Evolutionary conservation across 2,113 vertebrate species (phyloP).

Genomic region (Todiramphus saurophagus): DNA sequence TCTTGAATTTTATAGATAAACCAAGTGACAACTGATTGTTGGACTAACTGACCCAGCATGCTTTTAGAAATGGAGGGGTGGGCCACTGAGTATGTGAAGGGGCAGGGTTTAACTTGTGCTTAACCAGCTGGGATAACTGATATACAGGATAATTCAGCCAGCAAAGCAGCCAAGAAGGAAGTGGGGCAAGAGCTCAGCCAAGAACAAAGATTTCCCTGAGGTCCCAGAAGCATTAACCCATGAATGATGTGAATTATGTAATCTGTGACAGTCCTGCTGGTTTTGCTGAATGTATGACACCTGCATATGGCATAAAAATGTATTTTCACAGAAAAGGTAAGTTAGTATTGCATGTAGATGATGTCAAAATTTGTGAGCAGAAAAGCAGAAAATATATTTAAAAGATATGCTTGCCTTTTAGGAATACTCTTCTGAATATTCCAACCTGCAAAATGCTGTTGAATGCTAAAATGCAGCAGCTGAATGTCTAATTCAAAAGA

Average conservation of each 20-base stretch:
- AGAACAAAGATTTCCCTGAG: background rate
- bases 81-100: background rate
- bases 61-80: background rate
- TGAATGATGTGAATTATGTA: background rate
- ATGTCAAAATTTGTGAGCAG: background rate
- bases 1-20: background rate
- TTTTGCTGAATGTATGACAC: background rate
- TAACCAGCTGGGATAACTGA: background rate
- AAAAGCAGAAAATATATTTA: background rate
- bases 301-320: background rate
- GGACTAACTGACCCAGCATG: background rate
- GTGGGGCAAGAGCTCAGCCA: background rate
- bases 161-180: background rate
- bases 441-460: background rate
- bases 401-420: background rate
- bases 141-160: background rate
- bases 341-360: background rate
- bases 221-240: background rate
- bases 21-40: accelerated
- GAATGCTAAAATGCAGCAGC: background rate
- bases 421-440: background rate
- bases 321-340: background rate
- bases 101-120: background rate
- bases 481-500: background rate
- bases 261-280: background rate